Evolutionary conservation across 2,888 invertebrate species (phyloP).

Genomic region (Hypsopygia costalis): DNA sequence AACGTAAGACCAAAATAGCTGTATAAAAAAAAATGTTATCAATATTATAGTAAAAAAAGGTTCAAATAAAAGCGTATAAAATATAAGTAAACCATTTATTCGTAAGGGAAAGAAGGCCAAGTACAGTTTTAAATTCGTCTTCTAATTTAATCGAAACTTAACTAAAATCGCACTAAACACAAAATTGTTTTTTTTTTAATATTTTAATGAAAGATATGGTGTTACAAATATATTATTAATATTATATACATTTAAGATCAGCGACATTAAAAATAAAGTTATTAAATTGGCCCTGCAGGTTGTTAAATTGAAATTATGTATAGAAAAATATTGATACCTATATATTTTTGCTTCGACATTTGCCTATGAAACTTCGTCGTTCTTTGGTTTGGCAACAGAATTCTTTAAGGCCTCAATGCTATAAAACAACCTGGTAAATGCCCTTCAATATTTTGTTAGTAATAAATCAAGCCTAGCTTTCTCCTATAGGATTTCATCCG

Average conservation of each 20-base stretch:
- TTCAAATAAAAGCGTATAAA: not conserved
- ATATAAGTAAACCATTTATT: conserved; percentile 33
- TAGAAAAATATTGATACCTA: not conserved
- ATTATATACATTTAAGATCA: conserved; percentile 9
- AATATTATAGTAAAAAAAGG: conserved; percentile 17
- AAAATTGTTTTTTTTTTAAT: conserved; percentile 14
- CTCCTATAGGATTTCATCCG: conserved; percentile 66
- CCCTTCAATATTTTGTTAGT: conserved; percentile 24
- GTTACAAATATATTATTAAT: conserved; percentile 11
- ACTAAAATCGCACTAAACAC: conserved; percentile 26
- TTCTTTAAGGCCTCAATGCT: conserved; percentile 11
- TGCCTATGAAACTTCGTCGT: conserved; percentile 22
- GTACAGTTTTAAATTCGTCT: conserved; percentile 40
- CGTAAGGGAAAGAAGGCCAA: conserved; percentile 61
- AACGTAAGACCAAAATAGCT: no score
- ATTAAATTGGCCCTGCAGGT: not conserved
- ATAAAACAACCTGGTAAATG: conserved; percentile 37
- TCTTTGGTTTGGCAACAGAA: conserved; percentile 53
- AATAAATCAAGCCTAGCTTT: conserved; percentile 48
- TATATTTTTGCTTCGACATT: no score
- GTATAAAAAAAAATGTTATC: no score
- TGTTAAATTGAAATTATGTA: not conserved
- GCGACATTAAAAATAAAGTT: conserved; percentile 7
- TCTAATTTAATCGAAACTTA: conserved; percentile 39
- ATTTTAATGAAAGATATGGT: conserved; percentile 8